Evolutionary conservation across 2,888 invertebrate species (phyloP).

Genomic region (Xestobium rufovillosum): DNA sequence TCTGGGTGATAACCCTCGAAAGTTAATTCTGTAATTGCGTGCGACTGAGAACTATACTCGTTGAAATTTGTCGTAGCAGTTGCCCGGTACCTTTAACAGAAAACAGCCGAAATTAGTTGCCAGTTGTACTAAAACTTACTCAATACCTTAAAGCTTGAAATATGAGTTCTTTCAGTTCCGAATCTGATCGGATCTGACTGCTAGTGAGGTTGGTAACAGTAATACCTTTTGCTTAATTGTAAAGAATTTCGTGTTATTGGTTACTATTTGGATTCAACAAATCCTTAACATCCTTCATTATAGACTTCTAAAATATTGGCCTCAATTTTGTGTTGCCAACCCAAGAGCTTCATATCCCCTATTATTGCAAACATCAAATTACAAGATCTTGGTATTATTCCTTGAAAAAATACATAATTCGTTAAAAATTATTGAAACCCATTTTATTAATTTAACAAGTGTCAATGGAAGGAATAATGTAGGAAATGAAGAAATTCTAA

Average conservation of each 20-base stretch:
- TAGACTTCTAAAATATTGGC: slow-evolving; percentile 64
- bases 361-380: slow-evolving; percentile 68
- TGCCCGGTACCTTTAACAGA: slow-evolving; percentile 49
- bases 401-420: slow-evolving; percentile 39
- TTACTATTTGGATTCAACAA: slow-evolving; percentile 42
- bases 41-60: slow-evolving; percentile 48
- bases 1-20: slow-evolving; percentile 57
- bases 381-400: slow-evolving; percentile 82
- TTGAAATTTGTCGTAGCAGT: slow-evolving; percentile 56
- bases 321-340: slow-evolving; percentile 63
- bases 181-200: slow-evolving; percentile 55
- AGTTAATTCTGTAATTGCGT: slow-evolving; percentile 52
- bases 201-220: slow-evolving; percentile 53
- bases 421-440: too few species aligned
- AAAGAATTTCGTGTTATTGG: slow-evolving; percentile 51
- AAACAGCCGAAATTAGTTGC: too few species aligned
- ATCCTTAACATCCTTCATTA: slow-evolving; percentile 54
- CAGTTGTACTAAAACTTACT: too few species aligned
- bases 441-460: too few species aligned
- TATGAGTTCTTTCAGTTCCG: slow-evolving; percentile 63
- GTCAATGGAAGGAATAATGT: too few species aligned
- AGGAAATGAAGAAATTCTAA: too few species aligned
- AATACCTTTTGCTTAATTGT: slow-evolving; percentile 47
- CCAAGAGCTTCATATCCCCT: slow-evolving; percentile 59
- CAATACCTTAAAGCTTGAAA: too few species aligned